Percentiles rank a stretch among this genome's conserved stretches.
Conservation (phyloP, 2,113 vertebrate species). For the Struthio camelus region DNA sequence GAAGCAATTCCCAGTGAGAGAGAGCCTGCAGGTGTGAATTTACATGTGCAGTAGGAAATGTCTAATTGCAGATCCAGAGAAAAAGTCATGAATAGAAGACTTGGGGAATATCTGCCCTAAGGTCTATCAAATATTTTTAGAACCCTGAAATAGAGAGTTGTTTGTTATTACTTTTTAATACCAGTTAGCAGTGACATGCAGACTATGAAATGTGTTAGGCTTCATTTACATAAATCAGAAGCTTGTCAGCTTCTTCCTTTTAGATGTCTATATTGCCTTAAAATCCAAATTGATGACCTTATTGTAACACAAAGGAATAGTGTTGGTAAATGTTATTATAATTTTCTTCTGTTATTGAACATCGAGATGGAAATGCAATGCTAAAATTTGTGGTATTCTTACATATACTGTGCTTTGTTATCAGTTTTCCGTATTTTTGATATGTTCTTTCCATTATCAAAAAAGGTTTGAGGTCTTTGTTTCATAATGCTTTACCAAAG, state of each 20-base stretch:
- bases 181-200: constrained; percentile 57
- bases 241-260: constrained; percentile 55
- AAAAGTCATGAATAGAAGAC: background rate
- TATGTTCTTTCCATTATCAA: background rate
- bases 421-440: background rate
- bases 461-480: background rate
- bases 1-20: background rate
- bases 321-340: constrained; percentile 63
- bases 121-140: constrained; percentile 38
- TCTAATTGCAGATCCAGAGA: background rate
- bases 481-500: background rate
- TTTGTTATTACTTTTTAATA: constrained; percentile 66
- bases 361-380: constrained; percentile 52
- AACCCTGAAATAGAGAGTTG: constrained; percentile 20
- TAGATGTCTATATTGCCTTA: constrained; percentile 49
- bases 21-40: background rate
- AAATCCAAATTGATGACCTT: constrained; percentile 57
- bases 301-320: constrained; percentile 63
- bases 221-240: constrained; percentile 71
- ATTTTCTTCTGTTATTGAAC: constrained; percentile 54
- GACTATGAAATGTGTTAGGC: constrained; percentile 61
- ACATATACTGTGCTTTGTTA: background rate
- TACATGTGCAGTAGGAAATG: background rate
- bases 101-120: constrained; percentile 18
- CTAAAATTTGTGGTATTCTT: constrained; percentile 23